Conservation (phyloP, 2,797 vertebrate species). For the Tarsius wallacei region DNA sequence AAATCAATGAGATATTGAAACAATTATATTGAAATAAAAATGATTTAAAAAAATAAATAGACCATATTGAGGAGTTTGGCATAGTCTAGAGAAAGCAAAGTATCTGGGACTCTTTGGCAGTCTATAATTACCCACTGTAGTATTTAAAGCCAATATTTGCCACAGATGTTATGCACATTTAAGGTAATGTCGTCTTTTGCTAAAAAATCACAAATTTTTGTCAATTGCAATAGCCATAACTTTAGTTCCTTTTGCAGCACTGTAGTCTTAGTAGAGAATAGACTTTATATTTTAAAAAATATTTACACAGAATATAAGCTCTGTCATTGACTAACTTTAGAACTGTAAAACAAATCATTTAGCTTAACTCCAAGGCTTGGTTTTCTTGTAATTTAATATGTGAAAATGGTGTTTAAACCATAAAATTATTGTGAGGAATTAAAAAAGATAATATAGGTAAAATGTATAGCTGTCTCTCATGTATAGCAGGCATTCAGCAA, state of each 20-base stretch:
- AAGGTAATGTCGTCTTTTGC: neutral
- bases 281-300: neutral
- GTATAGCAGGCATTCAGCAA: neutral
- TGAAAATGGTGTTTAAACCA: neutral
- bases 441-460: neutral
- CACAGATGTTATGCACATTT: neutral
- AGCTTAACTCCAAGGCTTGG: neutral
- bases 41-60: neutral
- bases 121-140: neutral
- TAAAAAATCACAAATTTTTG: neutral
- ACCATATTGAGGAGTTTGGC: neutral
- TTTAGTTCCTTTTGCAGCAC: neutral
- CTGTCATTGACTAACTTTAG: neutral
- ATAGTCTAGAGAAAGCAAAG: neutral
- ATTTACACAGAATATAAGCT: neutral
- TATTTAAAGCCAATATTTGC: neutral
- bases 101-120: neutral
- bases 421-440: neutral
- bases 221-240: neutral
- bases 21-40: conserved; percentile 10
- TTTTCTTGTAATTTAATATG: conserved; percentile 22
- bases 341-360: neutral
- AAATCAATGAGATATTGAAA: neutral
- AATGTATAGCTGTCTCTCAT: neutral
- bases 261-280: neutral